Base-by-base conservation (phyloP, 2,888 invertebrate species). In the Helleia helle region DNA sequence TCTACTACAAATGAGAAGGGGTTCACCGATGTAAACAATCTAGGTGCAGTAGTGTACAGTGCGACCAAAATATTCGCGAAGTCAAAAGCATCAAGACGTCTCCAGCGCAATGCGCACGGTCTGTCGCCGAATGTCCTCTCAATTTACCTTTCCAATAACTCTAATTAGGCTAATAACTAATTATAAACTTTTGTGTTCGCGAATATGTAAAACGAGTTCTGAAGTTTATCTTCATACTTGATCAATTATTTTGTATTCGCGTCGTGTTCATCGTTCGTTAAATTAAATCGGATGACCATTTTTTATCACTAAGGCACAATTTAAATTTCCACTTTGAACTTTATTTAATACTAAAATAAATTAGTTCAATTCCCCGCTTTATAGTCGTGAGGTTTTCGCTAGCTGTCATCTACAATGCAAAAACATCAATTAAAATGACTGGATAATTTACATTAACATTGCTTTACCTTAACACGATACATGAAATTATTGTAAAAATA, bases 281-380 rank as follows among this genome's bases (percentile, higher is more conserved):
- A 71, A 71, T 56, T 54, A 69, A 75, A 74, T 69, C 67, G 65
- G 68, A 65, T 70, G 69, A 71, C 64, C 65, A 56, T 67, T 69
- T n/a, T n/a, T n/a, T 67, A 63, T 68, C 76, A 73, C 81, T 83
- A 84, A 84, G 83, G 83, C 83, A 84, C 83, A 80, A 81, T 83
- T 79, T 76, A 71, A 74, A 69, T 75, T 74, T 80, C 63, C 68
- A 63, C 60, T 80, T 83, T 83, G 81, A 80, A 83, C 79, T 81
- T 77, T 72, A 71, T 75, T 72, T 67, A 65, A 70, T 49, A 65
- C 70, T 74, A 69, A 79, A 68, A 71, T 64, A 79, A 79, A 72
- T 56, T 58, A 71, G 64, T 71, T 69, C 66, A 72, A 72, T 70
- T 71, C 69, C 67, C 65, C 64, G 61, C 56, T 54, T 56, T 40